Evolutionary conservation across 1,140 invertebrate species (phyloP), one percentile per base, ranked within the genome.

Genomic region (Tetraneura akinire): DNA sequence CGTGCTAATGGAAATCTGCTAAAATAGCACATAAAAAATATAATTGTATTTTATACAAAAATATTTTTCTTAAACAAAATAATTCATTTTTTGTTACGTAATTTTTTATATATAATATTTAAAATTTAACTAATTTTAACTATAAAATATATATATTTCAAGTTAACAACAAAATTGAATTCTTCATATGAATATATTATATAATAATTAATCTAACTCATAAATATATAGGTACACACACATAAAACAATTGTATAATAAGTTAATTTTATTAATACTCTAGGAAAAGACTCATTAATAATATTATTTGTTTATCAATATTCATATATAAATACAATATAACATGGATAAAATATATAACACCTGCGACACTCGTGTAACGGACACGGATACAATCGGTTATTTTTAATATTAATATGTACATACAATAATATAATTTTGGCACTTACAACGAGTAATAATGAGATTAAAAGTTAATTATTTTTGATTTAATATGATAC

Each of bases 391-490:
- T n/a, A 51, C 32, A 26, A 60, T 10, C 21, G 21, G 8, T 37
- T 37, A 37, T 13, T 76, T 74, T 66, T 16, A 32, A n/a, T n/a
- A 47, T 37, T 8, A 47, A 6, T 47, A 68, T 42, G 0, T 42
- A 66, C 32, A 47, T 29, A 18, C 3, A 62, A 71, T 55, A 76
- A 55, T 57, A 57, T 47, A 62, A 78, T 78, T 78, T 78, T 78
- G 74, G 74, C 74, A 78, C 74, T 78, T 62, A 78, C 51, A 47
- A 47, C 55, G 37, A 62, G 29, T 78, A 62, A 78, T 26, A 60
- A 60, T 60, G 74, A 78, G 74, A 78, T 78, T 78, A 78, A 78
- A 78, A 62, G 37, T 60, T 60, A 76, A 76, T 78, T 53, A 78
- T 42, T 78, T 78, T 78, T 78, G 74, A 78, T 78, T 78, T 78